Conservation (phyloP, 2,113 vertebrate species). For the Erinaceus europaeus region DNA sequence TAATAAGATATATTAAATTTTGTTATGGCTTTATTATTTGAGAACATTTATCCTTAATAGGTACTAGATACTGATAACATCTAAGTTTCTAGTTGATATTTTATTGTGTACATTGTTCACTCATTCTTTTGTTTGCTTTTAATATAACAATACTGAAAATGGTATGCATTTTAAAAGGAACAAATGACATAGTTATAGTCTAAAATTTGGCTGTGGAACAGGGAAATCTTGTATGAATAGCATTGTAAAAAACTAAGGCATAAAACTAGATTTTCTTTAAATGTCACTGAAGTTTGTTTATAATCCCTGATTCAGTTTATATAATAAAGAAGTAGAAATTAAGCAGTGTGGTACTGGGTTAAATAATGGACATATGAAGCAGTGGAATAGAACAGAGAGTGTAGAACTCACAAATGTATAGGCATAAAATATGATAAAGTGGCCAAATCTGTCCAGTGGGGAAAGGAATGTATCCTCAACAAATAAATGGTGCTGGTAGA, state of each 20-base stretch:
- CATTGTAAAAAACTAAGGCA: slow-evolving; percentile 57
- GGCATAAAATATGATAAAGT: no score
- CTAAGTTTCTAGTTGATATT: slow-evolving; percentile 16
- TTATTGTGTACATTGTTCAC: slow-evolving; percentile 6
- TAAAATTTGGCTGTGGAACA: slow-evolving; percentile 65
- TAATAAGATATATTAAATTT: not conserved
- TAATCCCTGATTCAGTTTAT: no score
- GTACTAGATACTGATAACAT: not conserved
- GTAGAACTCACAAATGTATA: no score
- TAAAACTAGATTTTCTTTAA: slow-evolving; percentile 33
- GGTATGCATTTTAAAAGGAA: slow-evolving; percentile 45
- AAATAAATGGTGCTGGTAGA: no score
- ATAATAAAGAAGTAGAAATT: no score
- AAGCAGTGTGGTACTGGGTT: no score
- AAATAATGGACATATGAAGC: no score
- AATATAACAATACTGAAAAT: slow-evolving; percentile 66
- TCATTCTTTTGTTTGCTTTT: slow-evolving; percentile 52
- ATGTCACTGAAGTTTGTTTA: slow-evolving; percentile 21
- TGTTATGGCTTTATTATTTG: not conserved
- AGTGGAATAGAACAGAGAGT: no score
- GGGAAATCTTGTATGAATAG: slow-evolving; percentile 47
- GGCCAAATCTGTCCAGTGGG: no score
- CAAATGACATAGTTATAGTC: slow-evolving; percentile 53
- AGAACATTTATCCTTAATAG: slow-evolving; percentile 5
- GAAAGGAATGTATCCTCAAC: no score